Conservation (phyloP, 2,888 invertebrate species). For the Tachina fera region DNA sequence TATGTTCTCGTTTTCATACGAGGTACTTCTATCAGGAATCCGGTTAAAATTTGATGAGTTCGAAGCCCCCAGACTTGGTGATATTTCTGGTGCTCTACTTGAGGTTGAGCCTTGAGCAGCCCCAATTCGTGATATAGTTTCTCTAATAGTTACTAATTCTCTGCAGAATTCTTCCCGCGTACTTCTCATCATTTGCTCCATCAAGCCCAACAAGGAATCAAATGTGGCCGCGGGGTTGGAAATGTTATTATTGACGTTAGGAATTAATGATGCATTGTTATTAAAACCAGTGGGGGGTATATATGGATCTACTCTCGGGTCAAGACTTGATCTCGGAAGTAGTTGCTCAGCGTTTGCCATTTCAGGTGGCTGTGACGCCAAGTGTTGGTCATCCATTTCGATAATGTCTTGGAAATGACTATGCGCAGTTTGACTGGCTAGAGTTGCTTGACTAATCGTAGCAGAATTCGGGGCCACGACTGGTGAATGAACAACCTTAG, state of each 20-base stretch:
- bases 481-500: too few species aligned
- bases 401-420: neutral
- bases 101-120: too few species aligned
- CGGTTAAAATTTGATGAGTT: too few species aligned
- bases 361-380: neutral
- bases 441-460: neutral
- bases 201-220: too few species aligned
- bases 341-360: neutral
- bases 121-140: too few species aligned
- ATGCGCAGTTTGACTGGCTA: neutral
- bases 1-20: too few species aligned
- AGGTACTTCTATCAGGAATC: too few species aligned
- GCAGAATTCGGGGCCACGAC: neutral
- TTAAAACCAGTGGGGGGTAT: neutral
- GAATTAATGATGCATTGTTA: neutral
- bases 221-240: conserved; percentile 8
- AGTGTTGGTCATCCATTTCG: neutral
- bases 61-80: too few species aligned
- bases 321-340: neutral
- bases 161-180: too few species aligned
- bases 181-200: too few species aligned
- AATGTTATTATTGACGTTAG: conserved; percentile 16
- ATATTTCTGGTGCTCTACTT: too few species aligned
- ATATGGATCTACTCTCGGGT: neutral
- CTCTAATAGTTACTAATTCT: too few species aligned